Evolutionary conservation across 2,888 invertebrate genomes (phyloP).

Genomic region (Tipula lateralis): DNA sequence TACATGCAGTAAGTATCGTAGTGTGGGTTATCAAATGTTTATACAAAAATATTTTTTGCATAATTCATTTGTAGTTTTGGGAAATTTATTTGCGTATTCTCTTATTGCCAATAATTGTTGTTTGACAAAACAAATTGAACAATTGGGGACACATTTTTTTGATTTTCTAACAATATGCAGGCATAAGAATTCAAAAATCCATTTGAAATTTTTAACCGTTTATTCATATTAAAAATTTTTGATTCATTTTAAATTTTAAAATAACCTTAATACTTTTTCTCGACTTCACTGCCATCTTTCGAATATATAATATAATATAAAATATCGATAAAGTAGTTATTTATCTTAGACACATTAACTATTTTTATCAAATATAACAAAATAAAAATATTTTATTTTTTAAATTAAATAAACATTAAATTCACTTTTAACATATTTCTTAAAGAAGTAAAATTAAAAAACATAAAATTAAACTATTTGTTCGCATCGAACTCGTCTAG

Average conservation of each 20-base stretch:
- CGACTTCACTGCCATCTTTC: neutral
- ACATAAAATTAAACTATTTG: neutral
- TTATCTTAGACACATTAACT: neutral
- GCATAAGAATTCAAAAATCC: too few relatives aligned
- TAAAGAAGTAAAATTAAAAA: neutral
- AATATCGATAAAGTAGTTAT: neutral
- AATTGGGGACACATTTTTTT: too few relatives aligned
- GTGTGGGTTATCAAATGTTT: neutral
- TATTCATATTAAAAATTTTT: neutral
- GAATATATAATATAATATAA: neutral
- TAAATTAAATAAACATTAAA: neutral
- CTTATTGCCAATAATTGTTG: neutral
- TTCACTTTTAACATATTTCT: conserved; percentile 2
- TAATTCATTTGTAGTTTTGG: neutral
- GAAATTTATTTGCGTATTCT: neutral
- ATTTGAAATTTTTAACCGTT: neutral
- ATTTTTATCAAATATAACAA: neutral
- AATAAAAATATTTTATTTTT: neutral
- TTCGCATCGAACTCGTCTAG: neutral
- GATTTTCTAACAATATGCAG: too few relatives aligned
- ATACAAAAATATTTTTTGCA: too few relatives aligned
- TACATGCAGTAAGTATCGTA: neutral
- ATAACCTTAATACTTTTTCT: neutral
- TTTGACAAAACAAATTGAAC: too few relatives aligned
- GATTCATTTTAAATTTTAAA: neutral